A percentile compares a stretch with the other conserved stretches of the same genome.
These are phyloP conservation scores for Macrophya annulata DNA, from an alignment of 2,888 invertebrate species.

Conservation along the genomic window DNA sequence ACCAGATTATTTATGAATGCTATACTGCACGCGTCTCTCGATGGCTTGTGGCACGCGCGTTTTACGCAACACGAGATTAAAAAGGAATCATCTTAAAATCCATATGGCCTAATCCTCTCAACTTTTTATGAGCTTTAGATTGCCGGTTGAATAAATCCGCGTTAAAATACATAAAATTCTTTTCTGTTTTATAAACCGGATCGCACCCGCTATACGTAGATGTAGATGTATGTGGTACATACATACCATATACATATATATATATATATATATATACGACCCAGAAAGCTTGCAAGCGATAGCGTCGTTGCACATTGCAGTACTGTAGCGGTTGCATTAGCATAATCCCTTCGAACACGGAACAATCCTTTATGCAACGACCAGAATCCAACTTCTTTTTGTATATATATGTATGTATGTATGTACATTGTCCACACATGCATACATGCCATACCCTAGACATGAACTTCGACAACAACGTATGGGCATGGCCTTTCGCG, in stretches of 20 bases:
- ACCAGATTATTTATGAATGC: background rate
- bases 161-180: background rate
- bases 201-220: background rate
- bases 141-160: background rate
- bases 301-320: background rate
- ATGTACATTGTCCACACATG: too few species aligned
- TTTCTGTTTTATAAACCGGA: background rate
- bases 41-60: background rate
- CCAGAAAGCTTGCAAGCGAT: slow-evolving; percentile 29
- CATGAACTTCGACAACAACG: background rate
- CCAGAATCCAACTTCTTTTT: background rate
- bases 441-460: background rate
- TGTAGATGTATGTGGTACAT: background rate
- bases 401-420: too few species aligned
- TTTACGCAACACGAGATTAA: background rate
- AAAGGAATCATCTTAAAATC: background rate
- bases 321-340: background rate
- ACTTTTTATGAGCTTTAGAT: background rate
- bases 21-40: background rate
- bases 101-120: slow-evolving; percentile 13
- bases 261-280: background rate
- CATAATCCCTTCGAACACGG: slow-evolving; percentile 47
- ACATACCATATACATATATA: too few species aligned
- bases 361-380: slow-evolving; percentile 47
- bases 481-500: slow-evolving; percentile 30